Base-by-base conservation (phyloP, 35 echinoderm and acorn worm species). In the Ptychodera flava region DNA sequence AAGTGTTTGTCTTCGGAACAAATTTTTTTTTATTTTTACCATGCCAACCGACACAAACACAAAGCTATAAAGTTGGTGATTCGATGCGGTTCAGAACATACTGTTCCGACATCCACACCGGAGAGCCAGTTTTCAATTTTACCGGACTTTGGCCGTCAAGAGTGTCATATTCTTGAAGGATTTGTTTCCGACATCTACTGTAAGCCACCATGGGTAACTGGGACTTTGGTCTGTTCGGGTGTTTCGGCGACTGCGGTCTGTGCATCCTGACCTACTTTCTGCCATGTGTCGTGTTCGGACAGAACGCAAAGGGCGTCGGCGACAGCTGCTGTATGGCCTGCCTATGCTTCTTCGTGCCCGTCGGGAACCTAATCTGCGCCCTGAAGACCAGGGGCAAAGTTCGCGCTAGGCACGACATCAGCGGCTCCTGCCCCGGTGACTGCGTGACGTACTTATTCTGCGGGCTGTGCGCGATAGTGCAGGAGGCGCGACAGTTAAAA, bases 321-420 rank as follows among this genome's bases (percentile, higher is more conserved):
- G 45, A 64, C 45, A 91, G 38, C 80, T 97, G 78, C 89, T 97
- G 34, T 97, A 91, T 85, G 95, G 95, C 78, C 35, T 97, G 38
- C 33, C 87, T 31, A 76, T 97, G 16, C 33, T 96, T 64, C 45
- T 64, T 64, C 22, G 22, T 64, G 22, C 45, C 45, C 22, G 45
- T 64, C 45, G 45, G 45, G 22, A 64, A 64, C 45, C 22, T 64
- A 64, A 64, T 64, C 45, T 64, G 45, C 45, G 45, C 45, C 45
- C 45, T 64, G 6, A 64, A 64, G 22, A 64, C 45, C 6, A 6
- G 45, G 22, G 45, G 45, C 22, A 64, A 64, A 64, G 45, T 64
- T 64, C 45, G 45, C 6, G 45, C 45, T 12, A 64, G 22, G 45
- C 22, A 12, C 22, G 45, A 64, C 22, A 64, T 64, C 45, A 64